Conservation (phyloP, 1,140 invertebrate species). For the Cotesia typhae region DNA sequence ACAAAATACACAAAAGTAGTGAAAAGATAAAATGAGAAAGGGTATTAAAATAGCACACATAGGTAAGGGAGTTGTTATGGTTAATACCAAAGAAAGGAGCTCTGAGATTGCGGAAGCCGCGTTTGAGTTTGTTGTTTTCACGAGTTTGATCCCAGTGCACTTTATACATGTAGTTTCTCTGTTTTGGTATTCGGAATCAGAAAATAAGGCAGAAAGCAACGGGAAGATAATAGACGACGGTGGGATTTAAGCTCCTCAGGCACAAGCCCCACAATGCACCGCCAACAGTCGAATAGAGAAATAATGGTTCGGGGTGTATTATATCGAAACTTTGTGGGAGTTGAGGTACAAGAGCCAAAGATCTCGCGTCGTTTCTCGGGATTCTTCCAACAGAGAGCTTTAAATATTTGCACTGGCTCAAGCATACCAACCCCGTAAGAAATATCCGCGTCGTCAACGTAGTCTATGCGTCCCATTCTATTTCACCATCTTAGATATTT, state of each 20-base stretch:
- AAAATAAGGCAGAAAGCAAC: slow-evolving; percentile 16
- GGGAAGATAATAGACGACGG: slow-evolving; percentile 23
- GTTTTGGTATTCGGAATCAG: not conserved
- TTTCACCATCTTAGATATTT: slow-evolving; percentile 11
- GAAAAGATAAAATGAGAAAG: too few relatives aligned
- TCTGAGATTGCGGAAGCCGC: not conserved
- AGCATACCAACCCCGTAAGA: slow-evolving; percentile 12
- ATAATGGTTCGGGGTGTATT: slow-evolving; percentile 24
- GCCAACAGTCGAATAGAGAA: slow-evolving; percentile 24
- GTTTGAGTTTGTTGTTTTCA: too few relatives aligned
- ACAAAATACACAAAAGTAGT: too few relatives aligned
- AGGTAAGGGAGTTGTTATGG: not conserved
- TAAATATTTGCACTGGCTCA: slow-evolving; percentile 33
- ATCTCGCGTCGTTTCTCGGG: not conserved
- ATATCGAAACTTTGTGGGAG: slow-evolving; percentile 20
- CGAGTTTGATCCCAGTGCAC: not conserved
- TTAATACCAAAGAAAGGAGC: slow-evolving; percentile 4
- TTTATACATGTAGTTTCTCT: not conserved
- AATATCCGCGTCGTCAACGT: slow-evolving; percentile 26
- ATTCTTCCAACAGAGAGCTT: slow-evolving; percentile 4
- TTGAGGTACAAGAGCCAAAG: not conserved
- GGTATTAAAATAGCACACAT: too few relatives aligned
- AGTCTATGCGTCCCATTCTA: slow-evolving; percentile 2
- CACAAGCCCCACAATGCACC: slow-evolving; percentile 13
- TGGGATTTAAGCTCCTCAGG: slow-evolving; percentile 20